phyloP scores from a whole-genome alignment of 2,888 invertebrate species.

The Isotomurus palustris region DNA sequence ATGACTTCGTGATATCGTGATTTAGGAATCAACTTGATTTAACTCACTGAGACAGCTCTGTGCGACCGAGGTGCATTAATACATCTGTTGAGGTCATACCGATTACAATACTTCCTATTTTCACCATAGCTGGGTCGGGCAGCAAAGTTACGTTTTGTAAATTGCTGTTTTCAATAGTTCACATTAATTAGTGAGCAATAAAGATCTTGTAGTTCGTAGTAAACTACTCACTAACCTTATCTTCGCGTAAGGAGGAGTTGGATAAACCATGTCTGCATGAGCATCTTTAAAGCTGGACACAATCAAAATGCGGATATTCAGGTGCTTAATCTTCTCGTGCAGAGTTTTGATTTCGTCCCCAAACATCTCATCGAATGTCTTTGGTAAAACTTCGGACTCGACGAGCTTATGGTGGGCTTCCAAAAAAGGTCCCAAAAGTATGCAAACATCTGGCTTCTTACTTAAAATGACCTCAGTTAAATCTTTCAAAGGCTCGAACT shows the following conservation, averaged over 20 bases:
- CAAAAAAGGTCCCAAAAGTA: constrained; percentile 80
- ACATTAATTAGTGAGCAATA: background rate
- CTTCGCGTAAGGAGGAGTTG: constrained; percentile 66
- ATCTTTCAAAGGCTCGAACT: constrained; percentile 76
- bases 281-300: constrained; percentile 73
- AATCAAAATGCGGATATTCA: constrained; percentile 63
- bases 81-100: constrained; percentile 78
- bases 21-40: background rate
- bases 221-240: background rate
- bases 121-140: constrained; percentile 76
- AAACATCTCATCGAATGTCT: constrained; percentile 70
- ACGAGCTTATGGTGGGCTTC: constrained; percentile 65
- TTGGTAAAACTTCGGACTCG: constrained; percentile 56
- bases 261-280: constrained; percentile 73
- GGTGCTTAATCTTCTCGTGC: constrained; percentile 58
- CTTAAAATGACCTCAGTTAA: constrained; percentile 63
- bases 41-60: constrained; percentile 63
- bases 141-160: constrained; percentile 59
- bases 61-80: constrained; percentile 73
- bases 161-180: too few relatives aligned
- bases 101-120: constrained; percentile 69
- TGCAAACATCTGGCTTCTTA: constrained; percentile 70
- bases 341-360: constrained; percentile 64
- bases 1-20: too few relatives aligned
- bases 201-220: background rate